phyloP scores from a whole-genome alignment of 2,888 invertebrate genomes.

The Platycheirus rosarum region DNA sequence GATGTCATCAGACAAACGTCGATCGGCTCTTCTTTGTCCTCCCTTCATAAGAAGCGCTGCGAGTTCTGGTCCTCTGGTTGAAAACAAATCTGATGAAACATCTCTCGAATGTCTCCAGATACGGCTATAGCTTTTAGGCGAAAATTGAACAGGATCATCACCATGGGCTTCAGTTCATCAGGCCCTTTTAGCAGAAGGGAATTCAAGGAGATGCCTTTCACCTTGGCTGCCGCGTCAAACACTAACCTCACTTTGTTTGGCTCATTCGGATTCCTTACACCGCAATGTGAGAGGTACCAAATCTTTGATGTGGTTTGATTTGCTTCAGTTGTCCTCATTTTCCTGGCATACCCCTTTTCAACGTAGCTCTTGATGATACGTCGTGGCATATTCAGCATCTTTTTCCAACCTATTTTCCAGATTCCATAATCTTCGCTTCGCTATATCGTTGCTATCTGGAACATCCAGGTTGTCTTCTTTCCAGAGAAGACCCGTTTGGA shows the following conservation, averaged over 20 bases:
- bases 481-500: slow-evolving; percentile 53
- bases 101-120: slow-evolving; percentile 5
- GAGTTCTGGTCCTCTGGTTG: slow-evolving; percentile 15
- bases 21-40: not conserved
- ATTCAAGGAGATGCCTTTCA: too few species aligned
- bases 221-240: too few species aligned
- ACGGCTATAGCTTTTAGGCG: not conserved
- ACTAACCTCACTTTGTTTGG: too few species aligned
- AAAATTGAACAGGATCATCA: too few species aligned
- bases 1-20: slow-evolving; percentile 70
- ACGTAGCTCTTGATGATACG: not conserved
- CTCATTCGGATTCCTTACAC: too few species aligned
- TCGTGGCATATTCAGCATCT: not conserved
- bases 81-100: slow-evolving; percentile 7
- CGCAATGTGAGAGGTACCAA: not conserved
- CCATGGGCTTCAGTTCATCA: too few species aligned
- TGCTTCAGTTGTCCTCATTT: not conserved
- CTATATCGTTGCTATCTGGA: slow-evolving; percentile 44
- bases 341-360: too few species aligned
- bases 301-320: not conserved
- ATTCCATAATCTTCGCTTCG: slow-evolving; percentile 26
- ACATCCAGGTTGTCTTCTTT: too few species aligned
- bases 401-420: not conserved
- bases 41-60: slow-evolving; percentile 76
- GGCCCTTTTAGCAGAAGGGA: too few species aligned